phyloP scores from a whole-genome alignment of 2,797 vertebrate genomes.

The Macrochelys suwanniensis region DNA sequence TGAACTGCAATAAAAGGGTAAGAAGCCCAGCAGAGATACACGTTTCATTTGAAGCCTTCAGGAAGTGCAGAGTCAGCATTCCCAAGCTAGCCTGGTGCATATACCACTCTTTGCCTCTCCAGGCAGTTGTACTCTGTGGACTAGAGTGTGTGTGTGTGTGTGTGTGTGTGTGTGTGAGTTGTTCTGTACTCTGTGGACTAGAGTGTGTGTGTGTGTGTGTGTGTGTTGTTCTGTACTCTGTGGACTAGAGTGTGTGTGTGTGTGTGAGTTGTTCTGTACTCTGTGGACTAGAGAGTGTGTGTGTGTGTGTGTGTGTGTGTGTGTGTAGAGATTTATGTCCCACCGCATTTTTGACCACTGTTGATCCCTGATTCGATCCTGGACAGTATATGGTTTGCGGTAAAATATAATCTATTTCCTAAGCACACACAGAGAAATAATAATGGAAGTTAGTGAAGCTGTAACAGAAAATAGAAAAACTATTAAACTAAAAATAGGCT shows the following conservation, averaged over 20 bases:
- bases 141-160: no score
- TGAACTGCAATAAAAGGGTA: background rate
- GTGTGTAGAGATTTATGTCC: background rate
- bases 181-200: background rate
- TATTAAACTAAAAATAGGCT: no score
- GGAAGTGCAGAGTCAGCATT: background rate
- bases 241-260: accelerated
- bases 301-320: accelerated
- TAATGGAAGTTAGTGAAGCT: no score
- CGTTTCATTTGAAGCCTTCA: background rate
- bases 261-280: background rate
- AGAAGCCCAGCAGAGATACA: background rate
- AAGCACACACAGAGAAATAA: no score
- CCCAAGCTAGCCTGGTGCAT: accelerated
- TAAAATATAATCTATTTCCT: no score
- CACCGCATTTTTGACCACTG: background rate
- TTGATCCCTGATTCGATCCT: no score
- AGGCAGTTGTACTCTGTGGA: no score
- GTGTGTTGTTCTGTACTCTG: background rate
- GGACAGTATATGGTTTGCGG: no score
- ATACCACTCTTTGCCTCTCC: background rate
- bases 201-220: accelerated
- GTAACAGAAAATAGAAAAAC: no score
- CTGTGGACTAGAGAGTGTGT: background rate
- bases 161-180: no score